Base-by-base conservation (phyloP, 2,797 vertebrate genomes). In the Sebastes matsubarae region DNA sequence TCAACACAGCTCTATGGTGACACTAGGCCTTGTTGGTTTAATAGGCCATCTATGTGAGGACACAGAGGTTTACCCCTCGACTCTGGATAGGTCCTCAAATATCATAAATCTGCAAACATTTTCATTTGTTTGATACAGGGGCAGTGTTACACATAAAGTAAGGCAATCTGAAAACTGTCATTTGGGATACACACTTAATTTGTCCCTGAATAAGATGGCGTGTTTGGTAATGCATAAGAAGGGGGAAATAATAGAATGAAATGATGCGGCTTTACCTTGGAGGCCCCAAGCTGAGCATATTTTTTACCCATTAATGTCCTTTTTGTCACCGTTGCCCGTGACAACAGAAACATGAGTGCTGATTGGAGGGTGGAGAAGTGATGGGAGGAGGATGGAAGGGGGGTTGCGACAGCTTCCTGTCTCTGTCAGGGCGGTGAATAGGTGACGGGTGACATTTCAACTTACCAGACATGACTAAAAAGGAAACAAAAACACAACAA, bases 381-480 rank as follows among this genome's bases (percentile, higher is more conserved):
- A 96, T 96, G 95, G 96, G 96, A 95, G 96, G 97, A 97, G 95
- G 96, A 96, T 96, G 97, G 87, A 94, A 88, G 90, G 89, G 93
- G 95, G 95, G 95, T 96, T 95, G 96, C 96, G 96, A 97, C 96
- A 96, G 96, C 96, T 95, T 97, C 97, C 95, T 96, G 95, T 96
- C 96, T 97, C 97, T 97, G 96, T 97, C 90, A 96, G 95, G 95
- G 93, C 97, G 97, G 97, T 96, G 96, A 97, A 96, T 96, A 96
- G 97, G 97, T 98, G 97, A 97, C 94, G 95, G 97, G 97, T 97
- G 98, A 98, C 96, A 98, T 97, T 97, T 98, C 97, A 98, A 99
- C 98, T 99, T 99, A 99, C 98, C 98, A 99, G 98, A 99, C 94
- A 97, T 91, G 96, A 99, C 98, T 99, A 96, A 97, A 94, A 97